Base-by-base conservation (phyloP, 2,113 vertebrate species). In the Eolophus roseicapilla region DNA sequence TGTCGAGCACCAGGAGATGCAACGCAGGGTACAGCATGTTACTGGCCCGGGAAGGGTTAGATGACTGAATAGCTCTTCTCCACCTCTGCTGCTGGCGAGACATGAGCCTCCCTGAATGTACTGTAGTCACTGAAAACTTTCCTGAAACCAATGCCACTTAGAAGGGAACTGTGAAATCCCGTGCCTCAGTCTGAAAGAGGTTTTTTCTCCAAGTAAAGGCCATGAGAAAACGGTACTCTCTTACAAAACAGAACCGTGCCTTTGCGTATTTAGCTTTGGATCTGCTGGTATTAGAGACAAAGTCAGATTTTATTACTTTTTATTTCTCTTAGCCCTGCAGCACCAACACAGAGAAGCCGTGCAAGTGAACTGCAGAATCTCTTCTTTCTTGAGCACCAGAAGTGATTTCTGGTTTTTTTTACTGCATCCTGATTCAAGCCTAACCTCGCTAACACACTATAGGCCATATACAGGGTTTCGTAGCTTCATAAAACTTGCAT, bases 291-390 rank as follows among this genome's bases (percentile, higher is more conserved):
- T 95, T 94, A 96, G 44, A 84, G 62, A 57, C 74, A 95, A 96
- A 96, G 93, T 90, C 91, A 0, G 57, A 79, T 94, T 97, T 96
- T 96, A 94, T 96, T 93, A 78, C 92, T 95, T 94, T 90, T 85
- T 88, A 49, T 90, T 93, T 77, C 76, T 86, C 64, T 79, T 75
- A 92, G 86, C 95, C 95, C 95, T 94, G 92, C 90, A 96, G 95
- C 92, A 92, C 73, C 65, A 71, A 77, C 70, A 82, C n/a, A 96
- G 93, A 75, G 41, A 62, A 95, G 73, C 73, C 57, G 62, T 37
- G 25, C 87, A 97, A 97, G 93, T 96, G 86, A 97, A 92, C 62
- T 87, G 81, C 77, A 94, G 92, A 92, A 92, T 62, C 70, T 86
- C 71, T 84, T 86, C 62, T 95, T 92, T 86, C 82, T 76, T 65